These are phyloP conservation scores for Rotaria sp. DNA, from an alignment of 2,888 invertebrate species.

Conservation along the genomic window DNA sequence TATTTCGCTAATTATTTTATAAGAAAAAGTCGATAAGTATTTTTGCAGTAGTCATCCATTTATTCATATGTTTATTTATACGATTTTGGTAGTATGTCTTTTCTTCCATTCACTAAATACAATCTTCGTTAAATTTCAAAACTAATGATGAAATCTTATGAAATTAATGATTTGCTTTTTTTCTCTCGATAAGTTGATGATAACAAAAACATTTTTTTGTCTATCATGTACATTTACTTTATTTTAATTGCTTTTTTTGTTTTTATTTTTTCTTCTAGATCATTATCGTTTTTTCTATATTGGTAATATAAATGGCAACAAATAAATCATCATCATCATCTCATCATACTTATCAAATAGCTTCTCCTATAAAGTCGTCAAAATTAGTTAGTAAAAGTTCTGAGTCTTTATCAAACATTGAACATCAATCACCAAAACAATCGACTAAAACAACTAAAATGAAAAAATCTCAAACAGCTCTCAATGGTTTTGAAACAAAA, in stretches of 20 bases:
- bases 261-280: background rate
- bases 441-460: background rate
- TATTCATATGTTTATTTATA: background rate
- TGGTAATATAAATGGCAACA: background rate
- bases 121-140: background rate
- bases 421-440: background rate
- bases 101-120: background rate
- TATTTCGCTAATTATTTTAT: background rate
- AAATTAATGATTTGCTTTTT: background rate
- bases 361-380: background rate
- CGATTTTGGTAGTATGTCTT: background rate
- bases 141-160: background rate
- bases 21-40: background rate
- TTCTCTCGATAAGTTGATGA: background rate
- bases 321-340: background rate
- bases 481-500: slow-evolving; percentile 1
- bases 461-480: slow-evolving; percentile 11
- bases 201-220: too few species aligned
- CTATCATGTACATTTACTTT: too few species aligned
- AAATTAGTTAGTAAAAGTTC: background rate
- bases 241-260: too few species aligned
- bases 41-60: background rate
- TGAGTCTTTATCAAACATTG: background rate
- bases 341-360: background rate
- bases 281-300: background rate